Evolutionary conservation across 1,140 invertebrate species (phyloP).

Genomic region (Lysiphlebus fabarum): DNA sequence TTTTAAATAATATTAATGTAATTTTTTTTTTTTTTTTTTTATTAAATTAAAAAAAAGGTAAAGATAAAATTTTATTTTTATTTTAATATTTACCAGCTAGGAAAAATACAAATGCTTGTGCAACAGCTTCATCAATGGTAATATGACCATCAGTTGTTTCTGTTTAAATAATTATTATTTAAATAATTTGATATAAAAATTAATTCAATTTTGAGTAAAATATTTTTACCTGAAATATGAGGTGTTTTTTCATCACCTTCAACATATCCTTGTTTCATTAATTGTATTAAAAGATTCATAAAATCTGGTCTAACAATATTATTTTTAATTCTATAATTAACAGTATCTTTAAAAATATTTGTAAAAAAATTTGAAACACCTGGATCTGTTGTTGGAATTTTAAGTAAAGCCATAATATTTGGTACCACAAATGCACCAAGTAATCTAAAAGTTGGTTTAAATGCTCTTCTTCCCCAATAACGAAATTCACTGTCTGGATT

Average conservation of each 20-base stretch:
- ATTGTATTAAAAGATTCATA: slow-evolving; percentile 37
- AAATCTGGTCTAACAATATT: slow-evolving; percentile 51
- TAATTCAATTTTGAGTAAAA: too few species aligned
- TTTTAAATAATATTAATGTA: too few species aligned
- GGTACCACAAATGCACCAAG: too few species aligned
- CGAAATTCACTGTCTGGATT: slow-evolving; percentile 42
- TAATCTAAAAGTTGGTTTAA: background rate
- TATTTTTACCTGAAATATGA: too few species aligned
- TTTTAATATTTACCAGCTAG: slow-evolving; percentile 38
- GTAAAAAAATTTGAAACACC: slow-evolving; percentile 50
- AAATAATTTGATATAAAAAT: too few species aligned
- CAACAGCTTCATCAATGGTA: slow-evolving; percentile 25
- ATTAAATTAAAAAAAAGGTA: too few species aligned
- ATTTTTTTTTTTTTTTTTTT: too few species aligned
- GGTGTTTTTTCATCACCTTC: slow-evolving; percentile 11
- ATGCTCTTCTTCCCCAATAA: slow-evolving; percentile 28
- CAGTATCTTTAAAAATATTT: slow-evolving; percentile 53
- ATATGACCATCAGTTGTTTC: slow-evolving; percentile 37
- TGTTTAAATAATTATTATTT: slow-evolving; percentile 14
- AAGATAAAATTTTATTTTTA: too few species aligned
- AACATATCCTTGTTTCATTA: slow-evolving; percentile 33
- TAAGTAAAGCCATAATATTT: slow-evolving; percentile 23
- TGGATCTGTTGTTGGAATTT: slow-evolving; percentile 17
- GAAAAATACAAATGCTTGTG: slow-evolving; percentile 37
- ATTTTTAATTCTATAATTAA: slow-evolving; percentile 49